Evolutionary conservation across 2,797 vertebrate species (phyloP).

Genomic region (Neostethus bicornis): DNA sequence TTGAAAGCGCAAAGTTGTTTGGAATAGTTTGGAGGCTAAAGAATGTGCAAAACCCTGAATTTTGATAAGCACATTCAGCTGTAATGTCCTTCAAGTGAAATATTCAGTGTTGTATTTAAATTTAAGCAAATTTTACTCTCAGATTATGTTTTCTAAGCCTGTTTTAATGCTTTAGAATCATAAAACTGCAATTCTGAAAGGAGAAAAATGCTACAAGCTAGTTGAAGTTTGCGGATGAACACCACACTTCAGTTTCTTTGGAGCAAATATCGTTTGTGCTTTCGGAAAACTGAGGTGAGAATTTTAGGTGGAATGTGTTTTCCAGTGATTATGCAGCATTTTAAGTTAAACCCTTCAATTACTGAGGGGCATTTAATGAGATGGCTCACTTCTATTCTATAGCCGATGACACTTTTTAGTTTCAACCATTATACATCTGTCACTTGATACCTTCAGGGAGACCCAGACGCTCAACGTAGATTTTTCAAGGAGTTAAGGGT

Average conservation of each 20-base stretch:
- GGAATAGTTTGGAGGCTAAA: background rate
- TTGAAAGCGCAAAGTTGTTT: slow-evolving; percentile 3
- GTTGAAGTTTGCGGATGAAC: slow-evolving; percentile 26
- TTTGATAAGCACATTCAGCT: slow-evolving; percentile 3
- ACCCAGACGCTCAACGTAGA: slow-evolving; percentile 2
- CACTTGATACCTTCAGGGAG: slow-evolving; percentile 47
- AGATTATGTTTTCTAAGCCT: slow-evolving; percentile 8
- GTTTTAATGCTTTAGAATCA: background rate
- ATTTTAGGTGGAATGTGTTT: slow-evolving; percentile 61
- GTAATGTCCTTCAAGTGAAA: slow-evolving; percentile 17
- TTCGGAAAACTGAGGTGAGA: slow-evolving; percentile 42
- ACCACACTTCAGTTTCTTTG: slow-evolving; percentile 19
- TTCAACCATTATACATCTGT: slow-evolving; percentile 50
- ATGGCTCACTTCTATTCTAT: slow-evolving; percentile 59
- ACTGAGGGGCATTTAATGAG: slow-evolving; percentile 57
- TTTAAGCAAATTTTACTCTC: slow-evolving; percentile 7
- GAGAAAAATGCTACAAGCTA: slow-evolving; percentile 31
- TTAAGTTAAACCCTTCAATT: slow-evolving; percentile 67
- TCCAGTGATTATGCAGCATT: slow-evolving; percentile 58
- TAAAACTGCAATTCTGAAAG: slow-evolving; percentile 7
- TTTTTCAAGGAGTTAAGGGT: slow-evolving; percentile 14
- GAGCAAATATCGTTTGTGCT: slow-evolving; percentile 43
- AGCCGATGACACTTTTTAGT: slow-evolving; percentile 61
- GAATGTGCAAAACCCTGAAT: slow-evolving; percentile 5
- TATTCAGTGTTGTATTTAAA: background rate